A percentile compares a stretch with the other conserved stretches of the same genome.
Conservation (phyloP, 2,113 vertebrate genomes). For the Gasterosteus nipponicus region DNA sequence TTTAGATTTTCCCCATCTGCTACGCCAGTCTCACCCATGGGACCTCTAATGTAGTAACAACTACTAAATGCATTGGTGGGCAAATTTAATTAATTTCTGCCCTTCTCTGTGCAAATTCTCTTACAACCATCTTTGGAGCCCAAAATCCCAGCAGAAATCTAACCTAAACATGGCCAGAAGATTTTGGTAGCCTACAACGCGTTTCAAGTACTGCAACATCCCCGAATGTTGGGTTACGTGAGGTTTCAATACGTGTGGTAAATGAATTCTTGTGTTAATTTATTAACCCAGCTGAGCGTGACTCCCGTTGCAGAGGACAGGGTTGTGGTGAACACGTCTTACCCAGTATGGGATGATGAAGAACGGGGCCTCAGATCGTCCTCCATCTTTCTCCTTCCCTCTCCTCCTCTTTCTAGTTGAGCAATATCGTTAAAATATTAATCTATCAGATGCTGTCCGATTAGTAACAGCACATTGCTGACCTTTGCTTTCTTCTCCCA, state of each 20-base stretch:
- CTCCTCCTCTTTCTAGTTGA: neutral
- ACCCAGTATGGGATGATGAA: conserved; percentile 38
- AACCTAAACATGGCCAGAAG: conserved; percentile 4
- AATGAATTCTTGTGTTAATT: conserved; percentile 51
- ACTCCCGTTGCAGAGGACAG: conserved; percentile 28
- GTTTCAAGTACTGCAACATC: conserved; percentile 9
- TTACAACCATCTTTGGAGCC: conserved; percentile 20
- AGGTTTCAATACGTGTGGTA: conserved; percentile 41
- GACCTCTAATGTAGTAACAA: conserved; percentile 22
- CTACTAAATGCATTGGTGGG: conserved; percentile 31
- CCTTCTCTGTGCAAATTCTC: conserved; percentile 24
- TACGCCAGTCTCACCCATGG: conserved; percentile 10
- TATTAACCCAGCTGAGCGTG: conserved; percentile 53
- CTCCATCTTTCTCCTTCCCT: neutral
- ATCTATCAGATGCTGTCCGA: conserved; percentile 55
- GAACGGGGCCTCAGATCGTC: neutral
- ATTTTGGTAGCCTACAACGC: conserved; percentile 12
- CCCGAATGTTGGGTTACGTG: conserved; percentile 42
- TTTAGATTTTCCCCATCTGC: conserved; percentile 51
- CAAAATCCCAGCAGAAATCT: conserved; percentile 19
- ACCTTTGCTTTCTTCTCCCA: conserved; percentile 58
- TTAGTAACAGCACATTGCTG: conserved; percentile 64
- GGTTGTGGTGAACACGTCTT: conserved; percentile 57
- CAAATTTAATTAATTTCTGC: conserved; percentile 37
- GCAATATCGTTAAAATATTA: conserved; percentile 63